phyloP scores from a whole-genome alignment of 2,797 vertebrate genomes.

The Liparis tanakae region DNA sequence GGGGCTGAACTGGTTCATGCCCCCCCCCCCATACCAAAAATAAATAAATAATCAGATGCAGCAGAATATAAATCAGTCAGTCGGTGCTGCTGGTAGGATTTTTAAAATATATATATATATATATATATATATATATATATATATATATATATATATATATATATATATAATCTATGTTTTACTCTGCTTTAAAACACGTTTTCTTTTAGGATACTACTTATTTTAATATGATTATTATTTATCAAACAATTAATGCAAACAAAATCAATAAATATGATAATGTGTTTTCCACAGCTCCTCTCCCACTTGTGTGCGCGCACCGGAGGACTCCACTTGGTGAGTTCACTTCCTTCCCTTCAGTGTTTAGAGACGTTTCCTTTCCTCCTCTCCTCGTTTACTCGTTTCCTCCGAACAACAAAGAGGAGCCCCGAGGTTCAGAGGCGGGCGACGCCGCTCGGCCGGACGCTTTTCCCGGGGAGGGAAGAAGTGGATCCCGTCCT shows the following conservation, averaged over 20 bases:
- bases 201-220: too few species aligned
- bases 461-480: not conserved
- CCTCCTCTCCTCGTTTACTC: not conserved
- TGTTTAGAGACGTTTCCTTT: not conserved
- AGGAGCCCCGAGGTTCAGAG: not conserved
- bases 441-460: slow-evolving; percentile 11
- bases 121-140: too few species aligned
- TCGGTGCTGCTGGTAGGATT: slow-evolving; percentile 10
- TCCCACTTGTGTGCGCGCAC: slow-evolving; percentile 1
- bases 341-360: not conserved
- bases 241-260: not conserved
- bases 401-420: slow-evolving; percentile 7
- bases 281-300: not conserved
- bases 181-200: not conserved
- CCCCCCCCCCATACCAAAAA: slow-evolving; percentile 35
- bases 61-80: slow-evolving; percentile 55
- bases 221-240: not conserved
- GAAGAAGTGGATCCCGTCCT: slow-evolving; percentile 57
- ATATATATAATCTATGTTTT: too few species aligned
- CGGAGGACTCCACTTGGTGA: not conserved
- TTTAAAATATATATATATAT: too few species aligned
- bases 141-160: too few species aligned
- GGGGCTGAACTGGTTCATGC: slow-evolving; percentile 87
- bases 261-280: too few species aligned
- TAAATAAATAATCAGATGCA: slow-evolving; percentile 78